A percentile compares a stretch with the other conserved stretches of the same genome.
phyloP scores from a whole-genome alignment of 2,797 vertebrate genomes.

The Chelidonichthys spinosus region DNA sequence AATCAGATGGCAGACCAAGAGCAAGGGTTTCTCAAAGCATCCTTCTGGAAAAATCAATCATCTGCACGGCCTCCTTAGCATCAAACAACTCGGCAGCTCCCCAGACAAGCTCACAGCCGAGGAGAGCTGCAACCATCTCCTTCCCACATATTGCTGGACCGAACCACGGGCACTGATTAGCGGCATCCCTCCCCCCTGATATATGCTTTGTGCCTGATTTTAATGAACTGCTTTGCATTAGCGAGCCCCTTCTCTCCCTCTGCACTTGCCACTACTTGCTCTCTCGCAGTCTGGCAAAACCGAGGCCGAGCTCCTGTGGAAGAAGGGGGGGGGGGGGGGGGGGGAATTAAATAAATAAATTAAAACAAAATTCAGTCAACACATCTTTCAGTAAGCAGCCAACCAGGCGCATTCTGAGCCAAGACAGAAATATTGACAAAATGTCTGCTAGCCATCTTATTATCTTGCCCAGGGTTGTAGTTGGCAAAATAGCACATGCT shows the following conservation, averaged over 20 bases:
- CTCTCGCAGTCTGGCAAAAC: conserved; percentile 68
- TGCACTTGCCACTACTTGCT: conserved; percentile 70
- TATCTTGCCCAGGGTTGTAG: conserved; percentile 80
- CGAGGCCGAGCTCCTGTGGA: conserved; percentile 54
- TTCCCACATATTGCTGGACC: conserved; percentile 62
- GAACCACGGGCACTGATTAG: conserved; percentile 69
- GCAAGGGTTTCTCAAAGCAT: conserved; percentile 62
- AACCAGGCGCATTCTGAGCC: conserved; percentile 76
- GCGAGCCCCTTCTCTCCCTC: conserved; percentile 58
- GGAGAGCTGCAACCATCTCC: conserved; percentile 35
- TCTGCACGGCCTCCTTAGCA: conserved; percentile 59
- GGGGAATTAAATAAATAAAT: conserved; percentile 1
- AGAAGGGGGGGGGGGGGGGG: background rate
- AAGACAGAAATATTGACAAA: conserved; percentile 86
- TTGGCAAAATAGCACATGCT: conserved; percentile 77
- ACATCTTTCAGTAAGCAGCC: conserved; percentile 81
- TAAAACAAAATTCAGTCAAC: conserved; percentile 71
- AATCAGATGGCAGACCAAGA: conserved; percentile 65
- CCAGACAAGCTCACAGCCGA: conserved; percentile 60
- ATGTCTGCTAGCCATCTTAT: conserved; percentile 84
- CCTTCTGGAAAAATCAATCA: conserved; percentile 71
- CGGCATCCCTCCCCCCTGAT: conserved; percentile 61
- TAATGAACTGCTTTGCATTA: conserved; percentile 81
- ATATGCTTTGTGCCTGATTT: conserved; percentile 76
- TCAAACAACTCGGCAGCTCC: conserved; percentile 49